Conservation (phyloP, 2,888 invertebrate genomes). For the Imbricaverruca yamaguchii region DNA sequence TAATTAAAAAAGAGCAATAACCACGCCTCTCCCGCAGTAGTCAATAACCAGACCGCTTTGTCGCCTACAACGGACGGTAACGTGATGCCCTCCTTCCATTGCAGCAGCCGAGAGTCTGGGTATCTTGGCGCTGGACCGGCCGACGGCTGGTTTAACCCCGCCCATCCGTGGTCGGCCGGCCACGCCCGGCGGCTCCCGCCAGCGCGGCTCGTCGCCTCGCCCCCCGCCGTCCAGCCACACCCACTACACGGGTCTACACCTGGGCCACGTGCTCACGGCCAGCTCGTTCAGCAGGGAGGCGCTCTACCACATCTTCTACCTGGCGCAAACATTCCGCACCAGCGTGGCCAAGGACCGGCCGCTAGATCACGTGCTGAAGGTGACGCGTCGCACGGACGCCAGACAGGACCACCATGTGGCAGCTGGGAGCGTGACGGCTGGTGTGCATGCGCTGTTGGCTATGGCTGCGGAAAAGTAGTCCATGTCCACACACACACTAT, state of each 20-base stretch:
- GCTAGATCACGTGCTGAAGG: constrained; percentile 73
- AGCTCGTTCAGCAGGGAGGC: constrained; percentile 80
- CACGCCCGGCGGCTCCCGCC: constrained; percentile 40
- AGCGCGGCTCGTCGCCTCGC: neutral
- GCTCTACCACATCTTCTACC: constrained; percentile 85
- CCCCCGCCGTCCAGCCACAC: neutral
- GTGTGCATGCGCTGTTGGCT: no score
- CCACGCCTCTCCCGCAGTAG: no score
- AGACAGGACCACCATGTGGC: no score
- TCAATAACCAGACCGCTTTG: no score
- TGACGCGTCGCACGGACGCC: constrained; percentile 39
- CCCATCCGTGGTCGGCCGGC: constrained; percentile 30
- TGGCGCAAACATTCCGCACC: constrained; percentile 78
- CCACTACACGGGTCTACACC: neutral
- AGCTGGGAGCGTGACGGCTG: no score
- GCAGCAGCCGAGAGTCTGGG: constrained; percentile 8
- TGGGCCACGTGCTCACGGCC: constrained; percentile 76
- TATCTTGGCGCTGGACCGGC: constrained; percentile 40
- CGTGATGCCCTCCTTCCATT: no score
- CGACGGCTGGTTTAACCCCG: constrained; percentile 15
- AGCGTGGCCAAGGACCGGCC: constrained; percentile 74
- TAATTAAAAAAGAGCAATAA: no score
- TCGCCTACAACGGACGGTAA: no score
- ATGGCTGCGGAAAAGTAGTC: neutral
- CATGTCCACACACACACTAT: constrained; percentile 23